Percentiles rank a stretch among this genome's conserved stretches.
Conservation (phyloP, 1,140 invertebrate genomes). For the Drosophila murphyi region DNA sequence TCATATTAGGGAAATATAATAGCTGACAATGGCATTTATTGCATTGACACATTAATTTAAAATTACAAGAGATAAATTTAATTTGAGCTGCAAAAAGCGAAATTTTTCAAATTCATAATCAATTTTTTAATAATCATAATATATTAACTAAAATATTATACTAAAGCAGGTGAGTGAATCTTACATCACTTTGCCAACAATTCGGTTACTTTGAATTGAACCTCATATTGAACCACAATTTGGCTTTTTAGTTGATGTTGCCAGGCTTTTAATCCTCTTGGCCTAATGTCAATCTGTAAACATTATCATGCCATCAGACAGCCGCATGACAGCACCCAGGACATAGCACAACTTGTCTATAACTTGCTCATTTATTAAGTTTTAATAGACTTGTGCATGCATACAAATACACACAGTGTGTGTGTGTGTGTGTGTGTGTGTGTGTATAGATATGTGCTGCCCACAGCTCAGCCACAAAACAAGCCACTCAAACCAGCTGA, state of each 20-base stretch:
- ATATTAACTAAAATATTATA: too few species aligned
- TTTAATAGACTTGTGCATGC: conserved; percentile 59
- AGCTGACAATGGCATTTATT: too few species aligned
- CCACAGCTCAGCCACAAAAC: conserved; percentile 39
- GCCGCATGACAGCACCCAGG: conserved; percentile 21
- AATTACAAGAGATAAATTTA: too few species aligned
- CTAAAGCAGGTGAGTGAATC: too few species aligned
- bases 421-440: background rate
- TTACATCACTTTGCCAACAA: too few species aligned
- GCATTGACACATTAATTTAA: too few species aligned
- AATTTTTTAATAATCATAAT: too few species aligned
- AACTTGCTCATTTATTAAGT: conserved; percentile 73
- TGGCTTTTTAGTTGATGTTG: background rate
- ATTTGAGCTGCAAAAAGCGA: too few species aligned
- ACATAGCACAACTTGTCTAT: conserved; percentile 33
- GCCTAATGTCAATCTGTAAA: conserved; percentile 39
- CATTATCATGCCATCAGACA: conserved; percentile 24
- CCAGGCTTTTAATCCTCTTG: conserved; percentile 7
- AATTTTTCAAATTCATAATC: too few species aligned
- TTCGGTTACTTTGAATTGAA: background rate
- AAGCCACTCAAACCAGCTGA: conserved; percentile 44
- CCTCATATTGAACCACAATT: conserved; percentile 2
- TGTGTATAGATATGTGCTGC: background rate
- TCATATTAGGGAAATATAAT: too few species aligned
- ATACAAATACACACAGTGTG: background rate